Conservation (phyloP, 2,888 invertebrate species). For the Gnatocerus cornutus region DNA sequence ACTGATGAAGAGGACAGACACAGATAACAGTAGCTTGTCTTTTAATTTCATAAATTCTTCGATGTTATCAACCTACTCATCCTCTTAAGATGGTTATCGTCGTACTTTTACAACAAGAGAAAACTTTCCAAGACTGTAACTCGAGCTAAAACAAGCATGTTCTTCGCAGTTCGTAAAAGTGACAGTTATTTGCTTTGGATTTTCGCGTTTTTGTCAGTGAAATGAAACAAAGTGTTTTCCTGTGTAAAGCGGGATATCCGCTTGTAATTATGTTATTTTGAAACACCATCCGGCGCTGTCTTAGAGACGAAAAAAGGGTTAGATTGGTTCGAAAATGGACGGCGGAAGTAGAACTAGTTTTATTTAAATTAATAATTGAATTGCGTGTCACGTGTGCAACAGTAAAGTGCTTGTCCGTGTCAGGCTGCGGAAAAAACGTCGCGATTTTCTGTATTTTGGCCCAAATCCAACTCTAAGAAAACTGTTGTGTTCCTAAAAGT, state of each 20-base stretch:
- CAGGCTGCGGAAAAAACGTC: too few species aligned
- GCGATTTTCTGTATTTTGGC: too few species aligned
- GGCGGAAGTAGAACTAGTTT: too few species aligned
- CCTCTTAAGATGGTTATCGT: conserved; percentile 12
- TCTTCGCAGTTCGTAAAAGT: conserved; percentile 50
- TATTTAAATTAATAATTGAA: too few species aligned
- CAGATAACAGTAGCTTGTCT: conserved; percentile 9
- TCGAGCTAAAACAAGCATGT: conserved; percentile 40
- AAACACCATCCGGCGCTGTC: conserved; percentile 24
- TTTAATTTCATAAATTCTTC: conserved; percentile 13
- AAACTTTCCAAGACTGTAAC: conserved; percentile 7
- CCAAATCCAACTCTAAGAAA: too few species aligned
- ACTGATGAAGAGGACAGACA: conserved; percentile 7
- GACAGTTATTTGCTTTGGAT: conserved; percentile 54
- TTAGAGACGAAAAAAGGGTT: not conserved
- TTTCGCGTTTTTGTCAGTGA: conserved; percentile 49
- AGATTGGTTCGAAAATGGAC: too few species aligned
- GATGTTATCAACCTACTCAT: conserved; percentile 10
- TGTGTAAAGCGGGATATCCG: conserved; percentile 53
- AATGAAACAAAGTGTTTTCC: conserved; percentile 48
- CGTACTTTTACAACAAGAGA: not conserved
- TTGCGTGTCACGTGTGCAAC: too few species aligned
- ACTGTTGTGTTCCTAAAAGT: too few species aligned
- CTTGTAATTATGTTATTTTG: conserved; percentile 53
- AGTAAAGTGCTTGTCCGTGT: too few species aligned